phyloP scores from a whole-genome alignment of 2,113 vertebrate genomes.

The Anser brachyrhynchus region DNA sequence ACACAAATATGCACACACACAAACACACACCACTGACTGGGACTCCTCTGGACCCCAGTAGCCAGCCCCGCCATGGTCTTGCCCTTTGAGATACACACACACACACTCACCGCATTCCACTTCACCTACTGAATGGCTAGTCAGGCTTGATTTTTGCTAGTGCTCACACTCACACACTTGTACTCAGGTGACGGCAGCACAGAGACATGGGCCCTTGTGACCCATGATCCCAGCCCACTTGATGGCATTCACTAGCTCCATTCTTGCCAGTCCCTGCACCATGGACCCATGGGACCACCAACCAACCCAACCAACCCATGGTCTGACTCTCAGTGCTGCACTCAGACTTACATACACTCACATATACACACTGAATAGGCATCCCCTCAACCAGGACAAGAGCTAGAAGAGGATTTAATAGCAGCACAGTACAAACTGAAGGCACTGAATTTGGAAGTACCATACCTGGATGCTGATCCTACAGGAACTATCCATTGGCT shows the following conservation, averaged over 20 bases:
- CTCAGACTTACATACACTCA: not conserved
- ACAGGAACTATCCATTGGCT: not conserved
- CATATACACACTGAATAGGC: accelerated
- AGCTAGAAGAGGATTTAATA: not conserved
- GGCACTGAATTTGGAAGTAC: not conserved
- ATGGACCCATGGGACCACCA: accelerated
- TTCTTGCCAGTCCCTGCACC: not conserved
- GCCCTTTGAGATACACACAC: not conserved
- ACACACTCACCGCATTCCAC: not conserved
- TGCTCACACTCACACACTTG: not conserved
- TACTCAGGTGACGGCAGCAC: not conserved
- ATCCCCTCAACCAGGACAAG: not conserved
- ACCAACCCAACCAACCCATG: not conserved
- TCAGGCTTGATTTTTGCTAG: not conserved
- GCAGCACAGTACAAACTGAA: not conserved
- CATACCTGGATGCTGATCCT: not conserved
- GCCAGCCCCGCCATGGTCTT: not conserved
- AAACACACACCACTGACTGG: not conserved
- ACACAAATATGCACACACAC: accelerated
- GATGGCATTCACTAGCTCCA: not conserved
- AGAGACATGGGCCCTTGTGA: accelerated
- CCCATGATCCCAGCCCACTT: not conserved
- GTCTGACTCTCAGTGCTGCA: not conserved
- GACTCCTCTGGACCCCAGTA: not conserved
- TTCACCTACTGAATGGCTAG: not conserved